Conservation (phyloP, 2,797 vertebrate genomes). For the Cirrhinus molitorella region DNA sequence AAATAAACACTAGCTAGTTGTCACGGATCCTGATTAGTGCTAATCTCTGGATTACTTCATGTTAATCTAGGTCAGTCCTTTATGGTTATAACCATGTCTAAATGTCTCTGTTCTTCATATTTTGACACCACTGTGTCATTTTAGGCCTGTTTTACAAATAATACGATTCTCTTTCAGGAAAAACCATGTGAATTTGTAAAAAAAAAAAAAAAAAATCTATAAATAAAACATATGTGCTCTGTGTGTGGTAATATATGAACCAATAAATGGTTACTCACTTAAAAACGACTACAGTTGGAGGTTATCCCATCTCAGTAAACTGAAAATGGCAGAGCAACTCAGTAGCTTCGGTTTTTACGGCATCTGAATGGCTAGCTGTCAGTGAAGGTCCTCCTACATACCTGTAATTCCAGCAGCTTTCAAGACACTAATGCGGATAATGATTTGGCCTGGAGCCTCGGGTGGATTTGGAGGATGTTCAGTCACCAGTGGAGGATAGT, state of each 20-base stretch:
- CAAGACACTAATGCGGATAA: conserved; percentile 82
- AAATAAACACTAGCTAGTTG: conserved; percentile 63
- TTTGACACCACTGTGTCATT: neutral
- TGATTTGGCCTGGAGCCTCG: conserved; percentile 63
- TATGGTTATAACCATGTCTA: conserved; percentile 26
- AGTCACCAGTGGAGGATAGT: conserved; percentile 51
- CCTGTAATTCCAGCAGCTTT: conserved; percentile 73
- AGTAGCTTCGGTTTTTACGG: neutral
- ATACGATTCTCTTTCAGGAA: neutral
- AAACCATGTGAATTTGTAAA: neutral
- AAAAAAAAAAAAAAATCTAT: too few relatives aligned
- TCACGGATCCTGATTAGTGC: conserved; percentile 64
- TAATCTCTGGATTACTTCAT: conserved; percentile 77
- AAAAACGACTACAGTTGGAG: neutral
- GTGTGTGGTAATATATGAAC: neutral
- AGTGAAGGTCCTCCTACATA: conserved; percentile 34
- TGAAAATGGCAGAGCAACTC: neutral
- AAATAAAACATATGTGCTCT: neutral
- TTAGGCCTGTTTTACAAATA: neutral
- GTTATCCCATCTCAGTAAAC: neutral
- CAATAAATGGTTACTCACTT: neutral
- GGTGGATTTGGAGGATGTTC: conserved; percentile 68
- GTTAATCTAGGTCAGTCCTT: conserved; percentile 70
- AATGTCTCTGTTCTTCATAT: neutral
- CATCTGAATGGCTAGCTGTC: neutral